Percentiles rank a stretch among this genome's conserved stretches.
phyloP scores from a whole-genome alignment of 2,888 invertebrate genomes.

The Cantharis flavilabris region DNA sequence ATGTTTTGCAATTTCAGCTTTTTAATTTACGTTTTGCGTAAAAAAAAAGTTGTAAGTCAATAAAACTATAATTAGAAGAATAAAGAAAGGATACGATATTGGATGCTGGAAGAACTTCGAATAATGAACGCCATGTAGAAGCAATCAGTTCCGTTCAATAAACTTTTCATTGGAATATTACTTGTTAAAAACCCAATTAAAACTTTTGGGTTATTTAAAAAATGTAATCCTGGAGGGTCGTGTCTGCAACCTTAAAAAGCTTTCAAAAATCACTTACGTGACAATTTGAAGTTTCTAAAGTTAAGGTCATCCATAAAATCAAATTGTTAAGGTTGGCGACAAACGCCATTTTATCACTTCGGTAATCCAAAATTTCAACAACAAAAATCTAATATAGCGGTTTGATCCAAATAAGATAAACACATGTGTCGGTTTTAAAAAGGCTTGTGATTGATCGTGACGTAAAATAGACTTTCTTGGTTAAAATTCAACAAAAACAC shows the following conservation, averaged over 20 bases:
- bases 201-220: background rate
- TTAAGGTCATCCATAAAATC: background rate
- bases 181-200: background rate
- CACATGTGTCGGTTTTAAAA: constrained; percentile 5
- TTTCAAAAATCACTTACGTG: background rate
- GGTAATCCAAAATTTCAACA: background rate
- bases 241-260: background rate
- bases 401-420: constrained; percentile 6
- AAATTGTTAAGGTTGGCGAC: background rate
- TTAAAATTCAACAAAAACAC: background rate
- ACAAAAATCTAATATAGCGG: background rate
- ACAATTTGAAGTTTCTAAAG: background rate
- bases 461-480: background rate
- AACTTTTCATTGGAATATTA: background rate
- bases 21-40: background rate
- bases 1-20: too few relatives aligned
- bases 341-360: background rate
- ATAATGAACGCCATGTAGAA: background rate
- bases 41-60: background rate
- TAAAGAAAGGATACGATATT: background rate
- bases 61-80: background rate
- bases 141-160: background rate
- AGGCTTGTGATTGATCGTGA: constrained; percentile 8
- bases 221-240: background rate
- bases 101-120: background rate